Evolutionary conservation across 2,888 invertebrate genomes (phyloP), one percentile per base, ranked within the genome.

Genomic region (Dyspetes luteomarginatus): DNA sequence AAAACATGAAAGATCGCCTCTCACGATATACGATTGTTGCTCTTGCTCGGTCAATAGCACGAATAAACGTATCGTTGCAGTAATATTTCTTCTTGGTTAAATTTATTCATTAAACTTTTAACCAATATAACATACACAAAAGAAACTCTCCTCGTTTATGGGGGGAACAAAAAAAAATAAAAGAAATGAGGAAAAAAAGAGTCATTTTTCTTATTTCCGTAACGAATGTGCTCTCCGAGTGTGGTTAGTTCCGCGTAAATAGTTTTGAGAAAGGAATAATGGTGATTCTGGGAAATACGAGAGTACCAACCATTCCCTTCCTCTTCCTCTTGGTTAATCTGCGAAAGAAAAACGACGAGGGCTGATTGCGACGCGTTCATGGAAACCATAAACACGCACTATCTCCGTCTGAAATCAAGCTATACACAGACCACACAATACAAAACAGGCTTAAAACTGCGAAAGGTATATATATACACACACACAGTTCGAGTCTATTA

Each of bases 381-480:
- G 76, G 88, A 87, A 87, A 83, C 85, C 86, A 81, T 87, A 86
- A 87, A 87, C 85, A 84, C 86, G 86, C 87, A 85, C 85, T 78
- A 81, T 84, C 78, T 77, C 45, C 48, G 68, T 50, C 71, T 65
- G 45, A 67, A 74, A 82, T 77, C 81, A 82, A 78, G 65, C 68
- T 41, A 65, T 60, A 17, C 17, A 17, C n/a, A 17, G 15, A 45
- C 2, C 15, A 56, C 68, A 68, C 45, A 48, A 19, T 41, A 62
- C 52, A 72, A 28, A 45, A 30, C 60, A 2, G n/a, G 64, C 26
- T 45, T 26, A 28, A 65, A 52, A 41, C 60, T n/a, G 22, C 19
- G 22, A 12, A 28, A 43, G 41, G 24, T 55, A 43, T 68, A 41
- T n/a, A 43, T 22, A n/a, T n/a, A n/a, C n/a, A n/a, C 24, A 19